These are phyloP conservation scores for Chelonia mydas DNA, from an alignment of 2,797 vertebrate species.

Conservation along the genomic window DNA sequence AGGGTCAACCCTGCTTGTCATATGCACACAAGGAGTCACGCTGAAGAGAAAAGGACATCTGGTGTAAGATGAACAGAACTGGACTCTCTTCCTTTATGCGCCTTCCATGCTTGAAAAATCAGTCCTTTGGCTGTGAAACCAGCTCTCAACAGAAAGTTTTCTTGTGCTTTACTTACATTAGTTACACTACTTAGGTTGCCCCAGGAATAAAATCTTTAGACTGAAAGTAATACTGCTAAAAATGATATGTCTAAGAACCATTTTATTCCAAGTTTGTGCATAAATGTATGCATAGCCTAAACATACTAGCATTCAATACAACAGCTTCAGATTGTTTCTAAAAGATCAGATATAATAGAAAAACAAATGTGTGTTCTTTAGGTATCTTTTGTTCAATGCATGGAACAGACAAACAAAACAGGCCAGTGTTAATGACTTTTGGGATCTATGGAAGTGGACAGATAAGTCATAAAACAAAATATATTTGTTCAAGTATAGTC, in stretches of 20 bases:
- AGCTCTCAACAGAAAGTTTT: neutral
- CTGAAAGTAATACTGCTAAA: neutral
- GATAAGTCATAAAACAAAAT: fast-evolving
- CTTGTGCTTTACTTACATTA: neutral
- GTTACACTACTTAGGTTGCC: neutral
- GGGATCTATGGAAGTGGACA: neutral
- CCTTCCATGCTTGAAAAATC: neutral
- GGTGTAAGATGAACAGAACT: fast-evolving
- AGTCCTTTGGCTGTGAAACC: neutral
- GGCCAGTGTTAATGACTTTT: neutral
- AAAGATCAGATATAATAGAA: neutral
- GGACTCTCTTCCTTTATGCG: fast-evolving
- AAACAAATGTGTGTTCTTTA: neutral
- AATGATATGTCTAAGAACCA: neutral
- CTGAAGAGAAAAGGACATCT: fast-evolving
- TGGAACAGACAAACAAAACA: neutral
- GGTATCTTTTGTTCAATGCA: neutral
- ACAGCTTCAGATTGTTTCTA: fast-evolving
- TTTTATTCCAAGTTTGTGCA: neutral
- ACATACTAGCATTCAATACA: neutral
- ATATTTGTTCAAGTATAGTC: fast-evolving
- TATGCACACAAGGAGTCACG: fast-evolving
- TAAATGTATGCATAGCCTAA: fast-evolving
- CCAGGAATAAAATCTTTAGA: neutral
- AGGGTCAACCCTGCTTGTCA: neutral